Conservation (phyloP, 2,888 invertebrate genomes). For the Pelosia muscerda region DNA sequence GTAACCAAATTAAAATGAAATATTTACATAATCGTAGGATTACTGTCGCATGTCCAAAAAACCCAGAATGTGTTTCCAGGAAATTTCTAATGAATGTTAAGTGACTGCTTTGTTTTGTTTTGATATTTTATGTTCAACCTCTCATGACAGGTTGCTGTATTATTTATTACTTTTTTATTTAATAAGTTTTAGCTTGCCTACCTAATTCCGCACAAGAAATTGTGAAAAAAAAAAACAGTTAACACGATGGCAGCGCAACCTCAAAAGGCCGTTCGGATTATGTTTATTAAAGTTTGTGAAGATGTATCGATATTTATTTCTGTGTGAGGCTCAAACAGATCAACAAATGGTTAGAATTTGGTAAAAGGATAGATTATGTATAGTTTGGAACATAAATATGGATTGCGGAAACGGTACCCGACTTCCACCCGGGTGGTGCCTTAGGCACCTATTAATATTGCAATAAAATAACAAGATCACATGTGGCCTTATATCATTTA, state of each 20-base stretch:
- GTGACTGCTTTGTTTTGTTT: not conserved
- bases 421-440: too few species aligned
- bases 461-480: too few species aligned
- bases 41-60: constrained; percentile 9
- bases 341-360: too few species aligned
- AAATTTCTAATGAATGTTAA: not conserved
- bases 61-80: not conserved
- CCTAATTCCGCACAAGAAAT: not conserved
- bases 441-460: too few species aligned
- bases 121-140: constrained; percentile 4
- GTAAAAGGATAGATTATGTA: too few species aligned
- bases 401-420: too few species aligned
- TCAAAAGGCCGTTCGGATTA: not conserved
- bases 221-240: not conserved
- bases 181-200: not conserved
- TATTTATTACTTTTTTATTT: not conserved
- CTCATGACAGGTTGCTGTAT: not conserved
- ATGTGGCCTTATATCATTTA: too few species aligned
- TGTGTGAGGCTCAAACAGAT: too few species aligned
- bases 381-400: not conserved
- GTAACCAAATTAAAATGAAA: not conserved
- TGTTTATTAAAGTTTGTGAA: too few species aligned
- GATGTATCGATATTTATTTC: too few species aligned
- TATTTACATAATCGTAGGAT: not conserved
- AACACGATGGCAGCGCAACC: not conserved